Evolutionary conservation across 1,140 invertebrate genomes (phyloP).

Genomic region (Myzus persicae): DNA sequence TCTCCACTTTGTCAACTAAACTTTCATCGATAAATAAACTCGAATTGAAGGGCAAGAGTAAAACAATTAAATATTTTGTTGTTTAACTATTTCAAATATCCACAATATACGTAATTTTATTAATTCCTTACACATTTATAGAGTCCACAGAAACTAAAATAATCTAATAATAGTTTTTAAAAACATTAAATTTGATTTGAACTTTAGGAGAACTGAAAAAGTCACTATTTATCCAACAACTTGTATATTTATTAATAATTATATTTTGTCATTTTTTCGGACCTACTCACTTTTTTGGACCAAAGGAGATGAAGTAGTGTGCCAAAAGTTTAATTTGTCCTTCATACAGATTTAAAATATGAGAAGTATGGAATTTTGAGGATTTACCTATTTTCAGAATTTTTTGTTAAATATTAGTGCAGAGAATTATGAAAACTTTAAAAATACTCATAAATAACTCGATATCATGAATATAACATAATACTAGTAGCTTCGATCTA

Average conservation of each 20-base stretch:
- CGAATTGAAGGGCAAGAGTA: neutral
- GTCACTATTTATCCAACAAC: neutral
- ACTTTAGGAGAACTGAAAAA: neutral
- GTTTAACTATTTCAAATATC: slow-evolving; percentile 8
- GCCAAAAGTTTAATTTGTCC: neutral
- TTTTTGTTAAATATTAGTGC: neutral
- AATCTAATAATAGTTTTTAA: slow-evolving; percentile 20
- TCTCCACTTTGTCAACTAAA: neutral
- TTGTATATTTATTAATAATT: neutral
- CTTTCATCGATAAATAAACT: neutral
- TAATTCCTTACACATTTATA: neutral
- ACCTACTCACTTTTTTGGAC: neutral
- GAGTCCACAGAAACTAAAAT: neutral
- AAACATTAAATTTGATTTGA: neutral
- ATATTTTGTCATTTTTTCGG: neutral
- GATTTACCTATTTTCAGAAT: too few species aligned
- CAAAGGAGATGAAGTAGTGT: neutral
- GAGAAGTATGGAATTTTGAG: too few species aligned
- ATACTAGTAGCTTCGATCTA: neutral
- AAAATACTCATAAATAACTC: neutral
- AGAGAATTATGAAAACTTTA: neutral
- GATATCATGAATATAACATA: neutral
- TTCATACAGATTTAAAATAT: neutral
- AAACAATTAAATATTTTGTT: slow-evolving; percentile 20
- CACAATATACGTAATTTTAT: neutral